A percentile compares a stretch with the other conserved stretches of the same genome.
Conservation (phyloP, 2,888 invertebrate species). For the Rugalucina vietnamica region DNA sequence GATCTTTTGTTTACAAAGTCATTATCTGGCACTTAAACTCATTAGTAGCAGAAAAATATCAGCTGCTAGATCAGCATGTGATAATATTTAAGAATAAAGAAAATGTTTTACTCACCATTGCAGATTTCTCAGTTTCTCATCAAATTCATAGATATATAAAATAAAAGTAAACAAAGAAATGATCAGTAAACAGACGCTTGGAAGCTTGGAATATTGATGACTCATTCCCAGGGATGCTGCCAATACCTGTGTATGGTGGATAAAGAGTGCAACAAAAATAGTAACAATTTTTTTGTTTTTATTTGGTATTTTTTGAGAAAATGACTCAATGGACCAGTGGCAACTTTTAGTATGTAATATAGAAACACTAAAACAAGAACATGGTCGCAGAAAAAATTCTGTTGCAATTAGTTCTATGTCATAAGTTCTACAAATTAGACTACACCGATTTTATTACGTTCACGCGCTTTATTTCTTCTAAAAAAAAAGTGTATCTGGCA, state of each 20-base stretch:
- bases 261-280: neutral
- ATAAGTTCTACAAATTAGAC: no score
- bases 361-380: neutral
- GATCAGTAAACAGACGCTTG: neutral
- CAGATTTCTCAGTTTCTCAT: neutral
- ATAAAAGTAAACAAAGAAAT: conserved; percentile 1
- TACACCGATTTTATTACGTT: no score
- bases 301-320: neutral
- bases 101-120: neutral
- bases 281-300: neutral
- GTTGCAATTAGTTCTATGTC: neutral
- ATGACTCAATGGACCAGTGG: neutral
- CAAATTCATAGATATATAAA: neutral
- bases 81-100: no score
- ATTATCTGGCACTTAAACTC: neutral
- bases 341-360: neutral
- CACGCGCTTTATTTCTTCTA: no score
- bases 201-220: conserved; percentile 3
- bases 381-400: neutral
- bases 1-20: neutral
- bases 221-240: conserved; percentile 1
- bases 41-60: neutral
- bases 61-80: neutral
- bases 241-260: neutral
- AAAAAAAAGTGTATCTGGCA: no score